A percentile compares a stretch with the other conserved stretches of the same genome.
These are phyloP conservation scores for Virgularia gustaviana DNA, from an alignment of 92 coral and sea anemone genomes.

Conservation along the genomic window DNA sequence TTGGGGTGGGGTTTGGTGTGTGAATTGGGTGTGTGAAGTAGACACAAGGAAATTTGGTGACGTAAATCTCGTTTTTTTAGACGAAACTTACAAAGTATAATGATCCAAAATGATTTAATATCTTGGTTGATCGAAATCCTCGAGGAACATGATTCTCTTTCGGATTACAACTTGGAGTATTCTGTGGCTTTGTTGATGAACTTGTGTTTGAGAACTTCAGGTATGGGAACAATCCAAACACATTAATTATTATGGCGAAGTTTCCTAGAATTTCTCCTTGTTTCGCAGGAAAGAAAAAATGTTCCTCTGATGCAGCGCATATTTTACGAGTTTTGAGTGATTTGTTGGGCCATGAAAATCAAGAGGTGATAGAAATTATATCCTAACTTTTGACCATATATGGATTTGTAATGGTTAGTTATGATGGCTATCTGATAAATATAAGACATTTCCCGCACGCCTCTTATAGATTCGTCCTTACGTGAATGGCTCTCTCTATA, in stretches of 20 bases:
- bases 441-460: too few species aligned
- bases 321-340: constrained; percentile 87
- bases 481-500: constrained; percentile 90
- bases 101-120: constrained; percentile 83
- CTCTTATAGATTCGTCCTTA: constrained; percentile 88
- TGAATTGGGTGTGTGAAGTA: too few species aligned
- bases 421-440: too few species aligned
- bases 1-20: not conserved
- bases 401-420: too few species aligned
- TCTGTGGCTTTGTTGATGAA: constrained; percentile 96
- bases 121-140: constrained; percentile 80
- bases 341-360: constrained; percentile 93
- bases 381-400: not conserved
- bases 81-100: constrained; percentile 75
- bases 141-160: constrained; percentile 83
- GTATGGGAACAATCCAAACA: constrained; percentile 36
- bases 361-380: constrained; percentile 60
- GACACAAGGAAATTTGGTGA: not conserved
- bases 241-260: not conserved
- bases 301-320: constrained; percentile 65
- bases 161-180: constrained; percentile 92
- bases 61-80: constrained; percentile 30
- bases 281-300: constrained; percentile 69
- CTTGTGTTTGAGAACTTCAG: constrained; percentile 82
- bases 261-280: not conserved